Evolutionary conservation across 2,888 invertebrate species (phyloP), one percentile per base, ranked within the genome.

Genomic region (Cephus nigrinus): DNA sequence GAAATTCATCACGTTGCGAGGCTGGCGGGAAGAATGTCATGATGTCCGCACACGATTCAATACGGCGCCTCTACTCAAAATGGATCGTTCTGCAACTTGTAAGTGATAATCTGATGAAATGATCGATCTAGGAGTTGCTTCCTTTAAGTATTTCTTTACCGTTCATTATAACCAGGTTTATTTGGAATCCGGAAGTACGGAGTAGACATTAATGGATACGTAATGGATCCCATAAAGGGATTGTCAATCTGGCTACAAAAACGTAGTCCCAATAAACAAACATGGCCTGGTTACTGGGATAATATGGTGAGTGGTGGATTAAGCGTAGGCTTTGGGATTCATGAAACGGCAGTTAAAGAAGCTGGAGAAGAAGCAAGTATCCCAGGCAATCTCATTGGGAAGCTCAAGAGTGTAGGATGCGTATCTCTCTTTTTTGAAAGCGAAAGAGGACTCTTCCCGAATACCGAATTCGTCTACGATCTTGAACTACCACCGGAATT

Each of bases 211-310:
- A 98, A 97, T 91, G 98, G 98, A 23, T 99, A 97, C 92, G 96
- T 97, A 76, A 94, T 94, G 89, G 96, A 97, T 92, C 96, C 97
- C 68, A 94, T 95, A 75, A 95, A 95, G 91, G 97, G 98, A 9
- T 92, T 98, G 73, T 97, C 97, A 92, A 94, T 98, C 89, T 98
- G 98, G 98, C 93, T 98, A 86, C 98, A 98, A 91, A 96, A 96
- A 89, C 94, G 98, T 87, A 96, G 98, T 83, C 94, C 95, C 81
- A 97, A 96, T 76, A 98, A 98, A 93, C 97, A 97, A 92, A 98
- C 98, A 69, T 98, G 98, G 97, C 98, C 98, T 80, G 97, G 97
- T 93, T 97, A 97, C 92, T 96, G 97, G 96, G 98, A 98, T 91
- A 98, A 98, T 90, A 97, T 98, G 95, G 98, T 98, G 69, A 97